Base-by-base conservation (phyloP, 2,113 vertebrate species). In the Hypomesus transpacificus region DNA sequence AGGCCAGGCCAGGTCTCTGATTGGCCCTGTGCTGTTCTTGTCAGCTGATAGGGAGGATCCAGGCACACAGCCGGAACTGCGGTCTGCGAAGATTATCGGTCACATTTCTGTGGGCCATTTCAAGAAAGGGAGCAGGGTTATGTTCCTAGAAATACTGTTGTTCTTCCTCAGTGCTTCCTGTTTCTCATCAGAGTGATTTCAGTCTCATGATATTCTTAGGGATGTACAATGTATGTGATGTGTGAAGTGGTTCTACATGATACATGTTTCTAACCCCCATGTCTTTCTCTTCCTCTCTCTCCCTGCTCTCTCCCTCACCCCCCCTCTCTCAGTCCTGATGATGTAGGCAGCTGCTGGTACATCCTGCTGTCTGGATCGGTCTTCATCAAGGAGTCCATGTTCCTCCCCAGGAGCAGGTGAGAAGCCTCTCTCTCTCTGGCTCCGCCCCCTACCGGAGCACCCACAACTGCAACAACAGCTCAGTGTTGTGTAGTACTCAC, bases 321-420 rank as follows among this genome's bases (percentile, higher is more conserved):
- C 64, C 22, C 14, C 68, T 73, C 71, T 66, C 77, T 6, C 83
- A 93, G 92, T 68, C 97, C 96, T 13, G 97, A 99, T 75, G 96
- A 99, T 87, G 91, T 98, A 69, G 96, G 97, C 64, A 95, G 94
- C 87, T 99, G 97, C 90, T 99, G 97, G 97, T 99, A 97, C 87
- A 98, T 99, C 80, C 94, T 99, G 61, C 91, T 99, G 63, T 99
- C 97, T 59, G 97, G 97, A 58, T 99, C 97, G 0, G 97, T 99
- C 87, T 99, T 99, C 93, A 98, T 99, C 87, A 98, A 99, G 88
- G 97, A 98, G 76, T 99, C 97, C 80, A 99, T 99, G 97, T 99
- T 99, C 88, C 92, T 99, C 80, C 97, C 97, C 70, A 93, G 97
- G 81, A 98, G 97, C 96, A 99, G 97, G 97, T 99, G 95, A 22